Evolutionary conservation across 2,888 invertebrate species (phyloP).

Genomic region (Carcina quercana): DNA sequence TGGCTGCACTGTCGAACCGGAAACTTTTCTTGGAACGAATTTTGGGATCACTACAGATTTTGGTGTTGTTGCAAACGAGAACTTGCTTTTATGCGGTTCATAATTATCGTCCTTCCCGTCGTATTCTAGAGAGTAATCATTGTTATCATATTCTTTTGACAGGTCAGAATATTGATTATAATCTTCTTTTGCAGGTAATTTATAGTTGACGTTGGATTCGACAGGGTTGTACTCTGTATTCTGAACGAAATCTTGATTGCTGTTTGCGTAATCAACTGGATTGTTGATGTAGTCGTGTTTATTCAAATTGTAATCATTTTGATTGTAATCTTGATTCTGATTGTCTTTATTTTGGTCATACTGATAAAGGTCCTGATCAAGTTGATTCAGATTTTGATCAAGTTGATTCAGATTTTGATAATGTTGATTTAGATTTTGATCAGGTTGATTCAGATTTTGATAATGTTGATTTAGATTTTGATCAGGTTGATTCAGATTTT

Average conservation of each 20-base stretch:
- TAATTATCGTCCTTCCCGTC: slow-evolving; percentile 31
- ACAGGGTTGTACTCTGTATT: slow-evolving; percentile 15
- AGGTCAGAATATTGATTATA: slow-evolving; percentile 37
- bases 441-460: too few relatives aligned
- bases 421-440: slow-evolving; percentile 17
- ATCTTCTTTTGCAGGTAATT: slow-evolving; percentile 18
- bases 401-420: slow-evolving; percentile 17
- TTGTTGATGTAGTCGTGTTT: neutral
- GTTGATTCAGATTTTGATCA: slow-evolving; percentile 8
- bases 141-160: slow-evolving; percentile 49
- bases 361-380: slow-evolving; percentile 12
- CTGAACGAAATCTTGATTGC: slow-evolving; percentile 6
- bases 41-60: slow-evolving; percentile 3
- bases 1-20: slow-evolving; percentile 28
- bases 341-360: too few relatives aligned
- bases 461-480: slow-evolving; percentile 14
- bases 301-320: slow-evolving; percentile 16
- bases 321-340: slow-evolving; percentile 17
- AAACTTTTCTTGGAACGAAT: slow-evolving; percentile 5
- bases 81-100: slow-evolving; percentile 45
- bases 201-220: slow-evolving; percentile 8
- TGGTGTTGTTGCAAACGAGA: slow-evolving; percentile 16
- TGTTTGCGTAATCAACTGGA: slow-evolving; percentile 1
- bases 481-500: slow-evolving; percentile 9
- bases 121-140: slow-evolving; percentile 46